These are phyloP conservation scores for Theropithecus gelada DNA, from an alignment of 2,113 vertebrate species.

Conservation along the genomic window DNA sequence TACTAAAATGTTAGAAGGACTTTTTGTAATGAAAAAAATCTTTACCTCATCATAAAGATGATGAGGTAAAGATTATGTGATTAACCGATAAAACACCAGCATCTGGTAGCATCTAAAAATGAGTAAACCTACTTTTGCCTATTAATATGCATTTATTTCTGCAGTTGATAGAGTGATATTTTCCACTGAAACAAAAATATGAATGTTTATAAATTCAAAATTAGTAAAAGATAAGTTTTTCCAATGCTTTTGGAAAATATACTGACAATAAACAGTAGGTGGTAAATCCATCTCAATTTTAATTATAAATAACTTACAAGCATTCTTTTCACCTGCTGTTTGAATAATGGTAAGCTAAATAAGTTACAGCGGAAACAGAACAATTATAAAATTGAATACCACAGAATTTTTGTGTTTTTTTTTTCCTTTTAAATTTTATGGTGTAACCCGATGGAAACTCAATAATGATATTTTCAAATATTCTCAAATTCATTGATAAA, in stretches of 20 bases:
- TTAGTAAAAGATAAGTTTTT: conserved; percentile 72
- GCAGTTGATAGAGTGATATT: conserved; percentile 37
- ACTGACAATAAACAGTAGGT: conserved; percentile 58
- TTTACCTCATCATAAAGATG: not conserved
- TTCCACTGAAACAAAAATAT: conserved; percentile 63
- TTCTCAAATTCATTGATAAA: not conserved
- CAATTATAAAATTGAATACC: not conserved
- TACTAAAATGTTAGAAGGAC: conserved; percentile 50
- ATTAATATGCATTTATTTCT: conserved; percentile 70
- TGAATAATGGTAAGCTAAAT: not conserved
- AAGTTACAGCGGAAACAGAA: not conserved
- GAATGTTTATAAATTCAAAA: conserved; percentile 63
- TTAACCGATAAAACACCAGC: conserved; percentile 65
- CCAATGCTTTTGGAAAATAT: conserved; percentile 58
- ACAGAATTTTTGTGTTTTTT: not conserved
- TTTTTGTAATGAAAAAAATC: conserved; percentile 21
- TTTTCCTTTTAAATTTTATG: not conserved
- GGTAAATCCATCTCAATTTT: conserved; percentile 48
- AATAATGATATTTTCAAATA: not conserved
- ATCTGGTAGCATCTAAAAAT: conserved; percentile 60
- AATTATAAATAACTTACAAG: conserved; percentile 50
- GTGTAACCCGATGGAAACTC: not conserved
- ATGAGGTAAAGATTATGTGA: conserved; percentile 50
- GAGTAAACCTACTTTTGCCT: conserved; percentile 55
- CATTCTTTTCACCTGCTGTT: not conserved